phyloP scores from a whole-genome alignment of 2,797 vertebrate genomes.

The Myotis findleyi region DNA sequence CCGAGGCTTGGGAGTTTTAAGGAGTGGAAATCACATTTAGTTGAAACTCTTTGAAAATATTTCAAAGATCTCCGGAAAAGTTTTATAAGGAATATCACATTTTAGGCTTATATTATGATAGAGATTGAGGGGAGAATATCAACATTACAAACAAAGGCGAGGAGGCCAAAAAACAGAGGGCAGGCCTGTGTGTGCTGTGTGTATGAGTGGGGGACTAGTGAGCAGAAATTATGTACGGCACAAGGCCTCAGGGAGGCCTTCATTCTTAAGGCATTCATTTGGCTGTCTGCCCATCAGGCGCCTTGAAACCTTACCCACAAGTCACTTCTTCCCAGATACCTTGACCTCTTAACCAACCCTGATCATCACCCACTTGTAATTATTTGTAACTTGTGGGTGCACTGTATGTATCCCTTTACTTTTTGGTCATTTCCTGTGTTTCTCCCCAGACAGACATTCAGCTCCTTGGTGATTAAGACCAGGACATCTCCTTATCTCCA shows the following conservation, averaged over 20 bases:
- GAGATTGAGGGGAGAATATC: neutral
- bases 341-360: neutral
- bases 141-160: neutral
- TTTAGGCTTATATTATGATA: neutral
- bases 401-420: neutral
- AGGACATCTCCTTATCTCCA: neutral
- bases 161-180: neutral
- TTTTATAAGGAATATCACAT: neutral
- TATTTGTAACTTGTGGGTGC: neutral
- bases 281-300: neutral
- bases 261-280: neutral
- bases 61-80: neutral
- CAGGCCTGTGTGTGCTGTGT: neutral
- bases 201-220: neutral
- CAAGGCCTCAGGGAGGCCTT: neutral
- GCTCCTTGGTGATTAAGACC: neutral
- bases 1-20: neutral
- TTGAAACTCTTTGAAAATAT: neutral
- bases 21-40: neutral
- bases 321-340: neutral
- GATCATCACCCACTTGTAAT: neutral
- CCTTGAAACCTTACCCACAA: neutral
- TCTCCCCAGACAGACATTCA: neutral
- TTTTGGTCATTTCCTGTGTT: neutral
- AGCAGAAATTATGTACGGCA: neutral